phyloP scores from a whole-genome alignment of 37 sponge, comb jelly and placozoan genomes.

The Tethya wilhelma region DNA sequence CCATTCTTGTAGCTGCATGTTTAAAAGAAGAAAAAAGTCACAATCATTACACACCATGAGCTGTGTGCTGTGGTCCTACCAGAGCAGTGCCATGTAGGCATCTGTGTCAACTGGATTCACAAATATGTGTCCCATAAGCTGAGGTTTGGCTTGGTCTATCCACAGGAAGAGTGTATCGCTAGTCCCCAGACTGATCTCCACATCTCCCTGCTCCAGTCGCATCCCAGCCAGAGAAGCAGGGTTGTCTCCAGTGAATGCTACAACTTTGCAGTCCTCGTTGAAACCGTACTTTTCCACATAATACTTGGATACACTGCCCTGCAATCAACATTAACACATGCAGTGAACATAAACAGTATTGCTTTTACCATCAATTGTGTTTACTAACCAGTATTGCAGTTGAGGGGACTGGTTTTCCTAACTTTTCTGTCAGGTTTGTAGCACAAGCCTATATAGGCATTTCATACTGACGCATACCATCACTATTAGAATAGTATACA shows the following conservation, averaged over 20 bases:
- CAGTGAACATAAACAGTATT: no score
- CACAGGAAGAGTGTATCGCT: conserved; percentile 96
- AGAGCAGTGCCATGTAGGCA: conserved; percentile 90
- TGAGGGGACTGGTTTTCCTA: conserved; percentile 83
- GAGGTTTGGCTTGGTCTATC: conserved; percentile 80
- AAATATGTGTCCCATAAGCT: conserved; percentile 91
- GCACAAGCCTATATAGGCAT: conserved; percentile 57
- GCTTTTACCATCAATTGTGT: no score
- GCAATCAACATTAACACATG: not conserved
- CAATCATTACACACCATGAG: not conserved
- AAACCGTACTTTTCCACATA: conserved; percentile 81
- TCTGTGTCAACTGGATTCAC: conserved; percentile 84
- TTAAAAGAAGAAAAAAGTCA: not conserved
- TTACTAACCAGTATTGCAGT: conserved; percentile 53
- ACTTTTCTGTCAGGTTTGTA: conserved; percentile 37
- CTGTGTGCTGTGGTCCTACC: conserved; percentile 41
- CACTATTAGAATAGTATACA: not conserved
- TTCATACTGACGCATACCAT: not conserved
- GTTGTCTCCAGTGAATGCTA: conserved; percentile 95
- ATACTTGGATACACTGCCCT: conserved; percentile 83
- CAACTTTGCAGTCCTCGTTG: conserved; percentile 64
- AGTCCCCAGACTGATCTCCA: conserved; percentile 88
- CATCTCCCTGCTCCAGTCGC: conserved; percentile 83
- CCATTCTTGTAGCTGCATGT: conserved; percentile 90
- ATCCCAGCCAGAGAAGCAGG: conserved; percentile 91